Conservation (phyloP, 2,113 vertebrate species). For the Tragelaphus scriptus region DNA sequence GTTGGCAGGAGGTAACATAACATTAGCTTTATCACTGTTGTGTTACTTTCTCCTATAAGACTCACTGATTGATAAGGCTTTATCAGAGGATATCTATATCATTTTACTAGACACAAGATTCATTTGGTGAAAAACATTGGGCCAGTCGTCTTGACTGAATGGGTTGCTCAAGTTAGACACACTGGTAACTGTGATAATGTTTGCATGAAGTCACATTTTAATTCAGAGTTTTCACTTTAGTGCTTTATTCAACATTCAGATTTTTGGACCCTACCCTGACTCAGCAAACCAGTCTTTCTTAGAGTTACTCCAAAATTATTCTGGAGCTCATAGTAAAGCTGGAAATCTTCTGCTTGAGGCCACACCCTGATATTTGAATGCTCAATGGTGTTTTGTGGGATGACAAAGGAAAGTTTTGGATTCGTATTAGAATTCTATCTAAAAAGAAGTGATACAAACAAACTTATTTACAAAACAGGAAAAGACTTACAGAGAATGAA, state of each 20-base stretch:
- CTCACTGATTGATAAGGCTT: not conserved
- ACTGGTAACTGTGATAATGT: not conserved
- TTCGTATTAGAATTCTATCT: not conserved
- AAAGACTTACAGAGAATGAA: not conserved
- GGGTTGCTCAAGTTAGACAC: not conserved
- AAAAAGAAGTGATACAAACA: not conserved
- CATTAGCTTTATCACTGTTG: not conserved
- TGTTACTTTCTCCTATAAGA: not conserved
- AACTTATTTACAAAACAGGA: not conserved
- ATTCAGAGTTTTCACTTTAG: not conserved
- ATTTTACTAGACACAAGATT: not conserved
- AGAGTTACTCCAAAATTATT: not conserved
- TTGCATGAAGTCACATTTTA: not conserved
- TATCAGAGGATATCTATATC: not conserved
- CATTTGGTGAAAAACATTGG: not conserved
- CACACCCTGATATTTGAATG: not conserved
- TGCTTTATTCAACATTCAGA: not conserved
- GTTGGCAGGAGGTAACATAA: not conserved
- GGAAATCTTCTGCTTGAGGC: not conserved
- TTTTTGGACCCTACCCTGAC: not conserved
- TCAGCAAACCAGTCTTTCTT: not conserved
- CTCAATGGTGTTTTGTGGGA: no score
- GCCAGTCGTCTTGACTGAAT: not conserved
- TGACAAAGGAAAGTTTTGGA: not conserved
- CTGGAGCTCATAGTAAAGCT: not conserved